A percentile compares a stretch with the other conserved stretches of the same genome.
phyloP scores from a whole-genome alignment of 2,797 vertebrate species.

The Tokudaia muenninki region DNA sequence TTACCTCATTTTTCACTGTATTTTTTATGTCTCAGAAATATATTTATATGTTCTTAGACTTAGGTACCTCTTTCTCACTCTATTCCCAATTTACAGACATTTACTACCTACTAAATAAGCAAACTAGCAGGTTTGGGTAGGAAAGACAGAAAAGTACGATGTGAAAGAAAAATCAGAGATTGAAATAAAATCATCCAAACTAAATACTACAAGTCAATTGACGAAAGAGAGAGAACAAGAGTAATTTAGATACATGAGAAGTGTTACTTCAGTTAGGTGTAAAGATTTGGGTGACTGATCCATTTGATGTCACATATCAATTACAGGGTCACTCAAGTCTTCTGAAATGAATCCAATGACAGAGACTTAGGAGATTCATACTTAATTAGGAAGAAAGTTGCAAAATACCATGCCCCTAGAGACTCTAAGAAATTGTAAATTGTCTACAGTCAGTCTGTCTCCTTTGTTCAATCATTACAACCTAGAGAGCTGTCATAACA shows the following conservation, averaged over 20 bases:
- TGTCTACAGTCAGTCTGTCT: slow-evolving; percentile 26
- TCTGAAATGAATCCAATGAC: slow-evolving; percentile 55
- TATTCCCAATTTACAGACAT: not conserved
- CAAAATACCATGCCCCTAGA: slow-evolving; percentile 52
- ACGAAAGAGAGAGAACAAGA: not conserved
- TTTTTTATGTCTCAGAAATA: not conserved
- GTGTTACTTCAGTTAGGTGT: slow-evolving; percentile 46
- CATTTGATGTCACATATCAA: slow-evolving; percentile 29
- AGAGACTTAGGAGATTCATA: slow-evolving; percentile 34
- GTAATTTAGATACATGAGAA: slow-evolving; percentile 17
- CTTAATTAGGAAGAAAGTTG: slow-evolving; percentile 50
- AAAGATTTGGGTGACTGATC: slow-evolving; percentile 52
- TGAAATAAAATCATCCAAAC: slow-evolving; percentile 14
- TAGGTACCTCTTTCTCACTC: not conserved
- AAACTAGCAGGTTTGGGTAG: not conserved
- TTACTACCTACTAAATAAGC: not conserved
- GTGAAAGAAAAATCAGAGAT: slow-evolving; percentile 45
- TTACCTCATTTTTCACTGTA: not conserved
- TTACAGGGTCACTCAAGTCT: slow-evolving; percentile 57
- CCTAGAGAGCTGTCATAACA: not conserved
- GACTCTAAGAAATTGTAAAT: slow-evolving; percentile 20
- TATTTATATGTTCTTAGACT: slow-evolving; percentile 24
- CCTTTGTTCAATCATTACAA: slow-evolving; percentile 26
- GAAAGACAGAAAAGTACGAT: not conserved
- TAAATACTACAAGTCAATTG: slow-evolving; percentile 22